These are phyloP conservation scores for Conus betulinus DNA, from an alignment of 1,140 invertebrate species.

Conservation along the genomic window DNA sequence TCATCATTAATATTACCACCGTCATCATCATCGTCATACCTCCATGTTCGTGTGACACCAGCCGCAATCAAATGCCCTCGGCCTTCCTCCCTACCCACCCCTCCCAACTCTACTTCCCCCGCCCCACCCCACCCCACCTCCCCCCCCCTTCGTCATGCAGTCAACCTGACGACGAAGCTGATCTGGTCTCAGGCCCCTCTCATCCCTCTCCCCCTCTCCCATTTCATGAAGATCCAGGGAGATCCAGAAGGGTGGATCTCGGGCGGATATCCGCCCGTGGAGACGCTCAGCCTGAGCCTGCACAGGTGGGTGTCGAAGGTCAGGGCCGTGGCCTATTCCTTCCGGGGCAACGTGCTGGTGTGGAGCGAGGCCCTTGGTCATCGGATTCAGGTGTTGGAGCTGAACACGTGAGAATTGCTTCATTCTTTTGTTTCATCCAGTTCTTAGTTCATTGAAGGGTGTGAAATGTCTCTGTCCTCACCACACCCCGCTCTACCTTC, in stretches of 20 bases:
- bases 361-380: slow-evolving; percentile 68
- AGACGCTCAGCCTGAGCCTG: slow-evolving; percentile 55
- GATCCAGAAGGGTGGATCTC: slow-evolving; percentile 64
- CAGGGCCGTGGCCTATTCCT: slow-evolving; percentile 60
- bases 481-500: too few relatives aligned
- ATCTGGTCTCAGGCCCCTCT: slow-evolving; percentile 67
- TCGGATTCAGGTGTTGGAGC: slow-evolving; percentile 57
- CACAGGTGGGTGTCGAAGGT: slow-evolving; percentile 43
- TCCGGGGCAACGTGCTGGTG: slow-evolving; percentile 54
- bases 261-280: slow-evolving; percentile 57
- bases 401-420: slow-evolving; percentile 36
- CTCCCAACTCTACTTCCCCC: background rate
- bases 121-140: background rate
- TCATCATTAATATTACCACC: too few relatives aligned
- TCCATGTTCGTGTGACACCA: too few relatives aligned
- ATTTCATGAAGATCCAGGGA: slow-evolving; percentile 67
- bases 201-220: slow-evolving; percentile 49
- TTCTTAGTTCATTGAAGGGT: too few relatives aligned
- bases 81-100: background rate
- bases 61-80: background rate
- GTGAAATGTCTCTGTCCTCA: too few relatives aligned
- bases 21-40: too few relatives aligned
- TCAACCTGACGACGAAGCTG: slow-evolving; percentile 62
- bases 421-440: too few relatives aligned
- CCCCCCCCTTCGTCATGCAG: slow-evolving; percentile 40